These are phyloP conservation scores for Salvator merianae DNA, from an alignment of 2,113 vertebrate genomes.

Conservation along the genomic window DNA sequence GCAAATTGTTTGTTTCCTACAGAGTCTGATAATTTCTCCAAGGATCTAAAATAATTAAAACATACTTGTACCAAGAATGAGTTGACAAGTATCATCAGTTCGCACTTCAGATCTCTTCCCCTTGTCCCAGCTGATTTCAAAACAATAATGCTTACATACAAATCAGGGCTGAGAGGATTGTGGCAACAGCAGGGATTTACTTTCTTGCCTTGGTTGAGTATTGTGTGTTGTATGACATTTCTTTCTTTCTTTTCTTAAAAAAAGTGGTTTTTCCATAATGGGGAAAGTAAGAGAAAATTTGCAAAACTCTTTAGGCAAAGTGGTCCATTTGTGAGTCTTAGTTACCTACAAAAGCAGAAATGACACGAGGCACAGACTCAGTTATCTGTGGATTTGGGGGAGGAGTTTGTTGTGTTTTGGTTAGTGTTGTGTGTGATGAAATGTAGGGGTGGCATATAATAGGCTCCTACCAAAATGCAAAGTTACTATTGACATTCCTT, in stretches of 20 bases:
- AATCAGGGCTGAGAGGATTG: neutral
- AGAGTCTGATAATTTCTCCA: conserved; percentile 37
- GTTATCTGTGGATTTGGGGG: too few relatives aligned
- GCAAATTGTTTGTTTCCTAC: conserved; percentile 3
- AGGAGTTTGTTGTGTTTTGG: too few relatives aligned
- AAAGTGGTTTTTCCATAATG: neutral
- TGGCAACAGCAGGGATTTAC: neutral
- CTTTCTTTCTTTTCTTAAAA: neutral
- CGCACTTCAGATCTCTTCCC: conserved; percentile 15
- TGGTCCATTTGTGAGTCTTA: too few relatives aligned
- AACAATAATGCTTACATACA: neutral
- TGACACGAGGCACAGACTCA: too few relatives aligned
- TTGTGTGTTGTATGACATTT: rapidly evolving
- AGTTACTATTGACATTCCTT: too few relatives aligned
- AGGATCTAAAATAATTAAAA: conserved; percentile 36
- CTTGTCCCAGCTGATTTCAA: neutral
- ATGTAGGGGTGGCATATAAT: too few relatives aligned
- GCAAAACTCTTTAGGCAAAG: too few relatives aligned
- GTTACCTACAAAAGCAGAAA: too few relatives aligned
- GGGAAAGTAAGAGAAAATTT: neutral
- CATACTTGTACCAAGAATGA: conserved; percentile 1
- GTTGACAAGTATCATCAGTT: conserved; percentile 20
- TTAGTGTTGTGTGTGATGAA: too few relatives aligned
- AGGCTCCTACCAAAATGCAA: too few relatives aligned
- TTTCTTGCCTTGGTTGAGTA: neutral